These are phyloP conservation scores for Chlorodrepanis virens DNA, from an alignment of 2,113 vertebrate species.

Conservation along the genomic window DNA sequence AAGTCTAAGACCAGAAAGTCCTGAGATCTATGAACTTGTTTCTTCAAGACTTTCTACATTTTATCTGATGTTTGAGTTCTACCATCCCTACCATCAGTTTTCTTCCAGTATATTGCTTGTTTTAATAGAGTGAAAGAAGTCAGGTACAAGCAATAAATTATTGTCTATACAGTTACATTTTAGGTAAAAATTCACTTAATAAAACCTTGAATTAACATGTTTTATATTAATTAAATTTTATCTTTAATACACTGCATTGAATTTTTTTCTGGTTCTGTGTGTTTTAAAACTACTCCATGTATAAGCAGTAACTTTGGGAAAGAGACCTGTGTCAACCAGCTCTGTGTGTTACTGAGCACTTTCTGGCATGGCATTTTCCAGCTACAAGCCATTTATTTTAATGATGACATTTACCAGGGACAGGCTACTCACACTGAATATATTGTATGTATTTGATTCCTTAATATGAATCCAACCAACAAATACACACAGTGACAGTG, in stretches of 20 bases:
- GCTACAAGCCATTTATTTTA: not conserved
- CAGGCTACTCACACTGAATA: not conserved
- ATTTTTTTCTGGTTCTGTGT: not conserved
- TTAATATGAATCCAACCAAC: not conserved
- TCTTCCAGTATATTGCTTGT: not conserved
- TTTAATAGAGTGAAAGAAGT: not conserved
- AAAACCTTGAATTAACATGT: not conserved
- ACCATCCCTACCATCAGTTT: not conserved
- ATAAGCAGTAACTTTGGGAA: not conserved
- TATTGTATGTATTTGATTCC: not conserved
- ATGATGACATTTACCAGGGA: not conserved
- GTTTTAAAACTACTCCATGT: not conserved
- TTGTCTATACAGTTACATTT: not conserved
- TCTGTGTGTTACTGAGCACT: not conserved
- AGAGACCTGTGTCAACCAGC: not conserved
- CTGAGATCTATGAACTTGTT: not conserved
- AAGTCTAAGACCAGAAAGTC: not conserved
- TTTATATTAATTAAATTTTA: not conserved
- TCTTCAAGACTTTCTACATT: not conserved
- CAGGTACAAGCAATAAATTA: not conserved
- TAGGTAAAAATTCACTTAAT: not conserved
- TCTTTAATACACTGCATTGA: not conserved
- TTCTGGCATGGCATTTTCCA: not conserved
- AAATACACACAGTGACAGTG: not conserved
- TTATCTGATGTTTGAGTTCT: not conserved